A percentile compares a stretch with the other conserved stretches of the same genome.
Evolutionary conservation across 2,113 vertebrate genomes (phyloP).

Genomic region (Lucifuga dentata): DNA sequence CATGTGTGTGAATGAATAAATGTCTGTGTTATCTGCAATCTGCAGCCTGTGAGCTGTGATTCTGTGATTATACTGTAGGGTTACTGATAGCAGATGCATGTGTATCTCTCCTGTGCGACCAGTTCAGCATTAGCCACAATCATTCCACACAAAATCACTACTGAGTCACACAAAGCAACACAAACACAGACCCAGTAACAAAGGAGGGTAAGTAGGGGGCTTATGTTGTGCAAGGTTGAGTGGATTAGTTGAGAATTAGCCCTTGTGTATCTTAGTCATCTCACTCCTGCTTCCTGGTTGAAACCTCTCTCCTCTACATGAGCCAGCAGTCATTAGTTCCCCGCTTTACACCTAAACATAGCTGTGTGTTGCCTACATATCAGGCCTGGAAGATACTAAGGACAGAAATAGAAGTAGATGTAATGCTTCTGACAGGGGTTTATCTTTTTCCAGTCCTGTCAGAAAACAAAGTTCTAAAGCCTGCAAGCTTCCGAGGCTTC

Average conservation of each 20-base stretch:
- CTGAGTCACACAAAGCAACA: slow-evolving; percentile 53
- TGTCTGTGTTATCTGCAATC: slow-evolving; percentile 68
- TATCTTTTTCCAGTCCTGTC: slow-evolving; percentile 47
- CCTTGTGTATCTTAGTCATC: slow-evolving; percentile 70
- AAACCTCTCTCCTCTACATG: slow-evolving; percentile 33
- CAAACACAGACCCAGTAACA: slow-evolving; percentile 46
- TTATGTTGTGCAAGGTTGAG: slow-evolving; percentile 47
- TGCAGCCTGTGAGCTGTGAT: slow-evolving; percentile 70
- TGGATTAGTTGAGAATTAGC: slow-evolving; percentile 65
- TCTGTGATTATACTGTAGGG: slow-evolving; percentile 66
- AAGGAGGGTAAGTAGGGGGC: slow-evolving; percentile 48
- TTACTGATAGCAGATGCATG: slow-evolving; percentile 59
- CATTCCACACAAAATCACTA: no score
- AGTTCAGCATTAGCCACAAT: slow-evolving; percentile 68
- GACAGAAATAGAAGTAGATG: slow-evolving; percentile 54
- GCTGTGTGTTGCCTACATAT: slow-evolving; percentile 34
- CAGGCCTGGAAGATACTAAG: slow-evolving; percentile 28
- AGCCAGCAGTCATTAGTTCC: slow-evolving; percentile 41
- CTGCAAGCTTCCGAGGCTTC: slow-evolving; percentile 52
- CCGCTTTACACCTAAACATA: slow-evolving; percentile 39
- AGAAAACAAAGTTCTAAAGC: slow-evolving; percentile 60
- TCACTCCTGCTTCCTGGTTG: slow-evolving; percentile 58
- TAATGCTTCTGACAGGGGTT: slow-evolving; percentile 58
- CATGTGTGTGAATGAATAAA: slow-evolving; percentile 19
- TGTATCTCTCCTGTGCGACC: slow-evolving; percentile 45